Conservation (phyloP, 2,113 vertebrate species). For the Phylloscopus trochiloides region DNA sequence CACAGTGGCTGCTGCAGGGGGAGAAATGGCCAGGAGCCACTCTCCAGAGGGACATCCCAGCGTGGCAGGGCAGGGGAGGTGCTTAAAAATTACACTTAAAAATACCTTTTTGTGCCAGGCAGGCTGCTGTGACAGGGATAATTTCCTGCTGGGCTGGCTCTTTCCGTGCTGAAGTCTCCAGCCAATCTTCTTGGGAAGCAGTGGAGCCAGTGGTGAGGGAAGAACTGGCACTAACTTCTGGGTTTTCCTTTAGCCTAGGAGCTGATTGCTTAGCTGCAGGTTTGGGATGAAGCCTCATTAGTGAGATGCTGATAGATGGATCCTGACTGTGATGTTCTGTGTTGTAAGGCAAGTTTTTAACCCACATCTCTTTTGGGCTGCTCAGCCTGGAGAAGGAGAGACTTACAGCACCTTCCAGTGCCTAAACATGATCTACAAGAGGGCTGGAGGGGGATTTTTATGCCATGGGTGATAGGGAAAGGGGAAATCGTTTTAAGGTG, state of each 20-base stretch:
- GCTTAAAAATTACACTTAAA: neutral
- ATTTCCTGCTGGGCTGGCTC: neutral
- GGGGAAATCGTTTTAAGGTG: neutral
- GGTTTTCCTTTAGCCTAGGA: neutral
- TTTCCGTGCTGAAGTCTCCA: neutral
- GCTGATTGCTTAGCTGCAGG: neutral
- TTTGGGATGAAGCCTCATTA: neutral
- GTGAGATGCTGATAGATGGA: neutral
- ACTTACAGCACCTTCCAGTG: neutral
- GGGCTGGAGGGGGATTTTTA: neutral
- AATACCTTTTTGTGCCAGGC: neutral
- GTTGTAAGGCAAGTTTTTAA: neutral
- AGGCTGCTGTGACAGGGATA: neutral
- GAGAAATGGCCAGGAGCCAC: neutral
- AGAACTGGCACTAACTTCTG: rapidly evolving
- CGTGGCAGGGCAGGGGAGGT: neutral
- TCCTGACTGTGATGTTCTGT: neutral
- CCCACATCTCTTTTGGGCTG: neutral
- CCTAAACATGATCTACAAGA: too few species aligned
- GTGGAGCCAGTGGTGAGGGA: neutral
- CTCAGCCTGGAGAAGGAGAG: neutral
- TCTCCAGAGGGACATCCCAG: neutral
- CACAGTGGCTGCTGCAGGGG: neutral
- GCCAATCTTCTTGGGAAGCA: neutral
- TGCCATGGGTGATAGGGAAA: too few species aligned